A percentile compares a stretch with the other conserved stretches of the same genome.
Evolutionary conservation across 2,113 vertebrate genomes (phyloP).

Genomic region (Oryzias melastigma): DNA sequence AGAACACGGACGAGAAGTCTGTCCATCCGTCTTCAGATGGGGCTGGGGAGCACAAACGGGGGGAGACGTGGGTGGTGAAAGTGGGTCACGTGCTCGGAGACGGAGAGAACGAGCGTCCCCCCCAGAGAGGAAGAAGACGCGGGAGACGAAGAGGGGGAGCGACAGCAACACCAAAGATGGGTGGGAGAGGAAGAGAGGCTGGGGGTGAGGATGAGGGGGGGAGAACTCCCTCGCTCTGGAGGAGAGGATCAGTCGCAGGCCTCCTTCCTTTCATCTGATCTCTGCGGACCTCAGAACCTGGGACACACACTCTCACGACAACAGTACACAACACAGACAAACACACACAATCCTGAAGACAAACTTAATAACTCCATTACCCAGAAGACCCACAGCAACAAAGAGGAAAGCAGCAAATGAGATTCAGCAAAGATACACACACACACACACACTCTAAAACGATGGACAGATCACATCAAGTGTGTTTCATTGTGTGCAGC

Average conservation of each 20-base stretch:
- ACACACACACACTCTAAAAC: constrained; percentile 9
- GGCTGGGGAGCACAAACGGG: constrained; percentile 53
- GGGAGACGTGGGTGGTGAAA: constrained; percentile 61
- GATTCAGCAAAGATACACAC: constrained; percentile 44
- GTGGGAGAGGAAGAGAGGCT: constrained; percentile 32
- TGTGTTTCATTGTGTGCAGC: constrained; percentile 42
- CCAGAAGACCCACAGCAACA: constrained; percentile 70
- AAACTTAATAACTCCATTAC: constrained; percentile 69
- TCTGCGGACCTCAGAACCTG: constrained; percentile 75
- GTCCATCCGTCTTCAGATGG: constrained; percentile 70
- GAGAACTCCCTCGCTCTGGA: constrained; percentile 77
- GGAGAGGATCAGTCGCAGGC: constrained; percentile 79
- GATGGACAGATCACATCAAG: constrained; percentile 62
- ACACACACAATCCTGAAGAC: constrained; percentile 55
- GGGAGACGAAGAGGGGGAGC: constrained; percentile 46
- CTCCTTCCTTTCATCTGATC: constrained; percentile 80
- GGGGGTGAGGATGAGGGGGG: constrained; percentile 48
- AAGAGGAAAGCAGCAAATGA: constrained; percentile 66
- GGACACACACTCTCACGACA: constrained; percentile 61
- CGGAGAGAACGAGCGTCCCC: constrained; percentile 56
- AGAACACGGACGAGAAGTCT: constrained; percentile 13
- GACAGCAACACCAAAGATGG: constrained; percentile 42
- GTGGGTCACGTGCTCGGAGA: constrained; percentile 64
- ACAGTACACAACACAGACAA: constrained; percentile 38
- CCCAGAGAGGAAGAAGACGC: constrained; percentile 49